Conservation (phyloP, 2,888 invertebrate genomes). For the Thera obeliscata region DNA sequence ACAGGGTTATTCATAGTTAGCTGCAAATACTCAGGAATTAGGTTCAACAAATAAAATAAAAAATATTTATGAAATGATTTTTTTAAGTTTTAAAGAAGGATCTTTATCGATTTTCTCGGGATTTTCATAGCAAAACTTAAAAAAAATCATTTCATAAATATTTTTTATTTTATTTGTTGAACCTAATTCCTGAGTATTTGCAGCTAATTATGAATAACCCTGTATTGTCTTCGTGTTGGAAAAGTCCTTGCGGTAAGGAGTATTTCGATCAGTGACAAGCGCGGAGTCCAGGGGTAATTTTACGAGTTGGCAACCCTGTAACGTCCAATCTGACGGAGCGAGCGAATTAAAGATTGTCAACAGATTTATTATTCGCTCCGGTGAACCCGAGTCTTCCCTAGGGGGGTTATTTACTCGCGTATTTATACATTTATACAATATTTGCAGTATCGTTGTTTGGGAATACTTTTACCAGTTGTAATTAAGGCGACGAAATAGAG, state of each 20-base stretch:
- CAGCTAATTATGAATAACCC: too few relatives aligned
- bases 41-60: too few relatives aligned
- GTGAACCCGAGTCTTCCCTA: slow-evolving; percentile 65
- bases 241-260: background rate
- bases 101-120: too few relatives aligned
- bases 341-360: slow-evolving; percentile 82
- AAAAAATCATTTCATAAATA: too few relatives aligned
- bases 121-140: too few relatives aligned
- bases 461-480: slow-evolving; percentile 45
- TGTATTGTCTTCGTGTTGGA: background rate
- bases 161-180: too few relatives aligned
- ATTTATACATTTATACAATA: slow-evolving; percentile 60
- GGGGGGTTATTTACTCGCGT: slow-evolving; percentile 58
- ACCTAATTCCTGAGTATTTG: too few relatives aligned
- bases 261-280: slow-evolving; percentile 1
- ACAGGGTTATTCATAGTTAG: too few relatives aligned
- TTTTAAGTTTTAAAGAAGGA: too few relatives aligned
- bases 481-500: slow-evolving; percentile 41
- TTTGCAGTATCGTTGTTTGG: slow-evolving; percentile 44
- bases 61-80: too few relatives aligned
- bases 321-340: slow-evolving; percentile 56
- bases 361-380: slow-evolving; percentile 82
- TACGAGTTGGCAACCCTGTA: slow-evolving; percentile 29
- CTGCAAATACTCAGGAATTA: too few relatives aligned
- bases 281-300: slow-evolving; percentile 25